These are phyloP conservation scores for Coturnix japonica DNA, from an alignment of 2,113 vertebrate genomes.

Conservation along the genomic window DNA sequence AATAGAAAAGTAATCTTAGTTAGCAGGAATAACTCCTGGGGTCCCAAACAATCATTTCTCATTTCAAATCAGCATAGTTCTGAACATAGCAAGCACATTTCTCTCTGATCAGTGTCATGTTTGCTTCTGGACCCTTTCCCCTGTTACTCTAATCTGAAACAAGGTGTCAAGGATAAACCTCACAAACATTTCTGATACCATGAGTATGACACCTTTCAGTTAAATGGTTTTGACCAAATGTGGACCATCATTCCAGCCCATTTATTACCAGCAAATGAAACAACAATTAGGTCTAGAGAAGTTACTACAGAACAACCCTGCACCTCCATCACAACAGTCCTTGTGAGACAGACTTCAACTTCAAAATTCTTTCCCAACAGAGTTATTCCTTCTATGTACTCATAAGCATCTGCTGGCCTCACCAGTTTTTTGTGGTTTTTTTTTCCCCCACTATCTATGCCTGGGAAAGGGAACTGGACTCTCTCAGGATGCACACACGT, in stretches of 20 bases:
- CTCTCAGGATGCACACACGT: neutral
- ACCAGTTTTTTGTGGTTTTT: neutral
- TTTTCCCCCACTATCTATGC: neutral
- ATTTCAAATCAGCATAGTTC: neutral
- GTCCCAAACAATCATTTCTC: neutral
- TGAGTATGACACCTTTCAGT: neutral
- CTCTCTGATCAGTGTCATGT: neutral
- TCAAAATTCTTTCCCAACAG: neutral
- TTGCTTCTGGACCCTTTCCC: neutral
- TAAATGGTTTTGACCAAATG: neutral
- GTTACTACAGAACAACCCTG: neutral
- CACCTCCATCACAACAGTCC: neutral
- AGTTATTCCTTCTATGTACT: neutral
- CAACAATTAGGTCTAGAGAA: neutral
- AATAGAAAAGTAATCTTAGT: neutral
- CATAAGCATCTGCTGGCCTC: neutral
- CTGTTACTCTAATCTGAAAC: neutral
- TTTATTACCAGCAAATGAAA: neutral
- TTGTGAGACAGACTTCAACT: neutral
- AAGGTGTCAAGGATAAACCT: neutral
- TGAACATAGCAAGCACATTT: neutral
- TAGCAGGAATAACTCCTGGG: neutral
- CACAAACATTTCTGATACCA: neutral
- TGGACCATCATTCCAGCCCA: neutral
- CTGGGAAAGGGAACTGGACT: neutral